Evolutionary conservation across 1,140 invertebrate genomes (phyloP).

Genomic region (Anthonomus grandis): DNA sequence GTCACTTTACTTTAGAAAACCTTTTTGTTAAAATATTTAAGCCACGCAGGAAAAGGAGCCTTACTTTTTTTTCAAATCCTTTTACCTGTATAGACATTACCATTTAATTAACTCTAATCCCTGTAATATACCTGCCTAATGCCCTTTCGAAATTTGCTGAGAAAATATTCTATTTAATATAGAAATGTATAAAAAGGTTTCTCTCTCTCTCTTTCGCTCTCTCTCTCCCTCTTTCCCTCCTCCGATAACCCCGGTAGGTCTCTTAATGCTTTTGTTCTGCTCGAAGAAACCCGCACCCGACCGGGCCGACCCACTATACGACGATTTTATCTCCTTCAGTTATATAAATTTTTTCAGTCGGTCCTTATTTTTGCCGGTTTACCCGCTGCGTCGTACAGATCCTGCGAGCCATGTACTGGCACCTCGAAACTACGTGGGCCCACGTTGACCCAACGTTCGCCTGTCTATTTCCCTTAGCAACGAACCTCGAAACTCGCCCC

Average conservation of each 20-base stretch:
- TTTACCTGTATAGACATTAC: too few relatives aligned
- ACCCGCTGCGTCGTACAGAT: constrained; percentile 46
- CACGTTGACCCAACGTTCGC: constrained; percentile 41
- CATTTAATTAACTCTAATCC: too few relatives aligned
- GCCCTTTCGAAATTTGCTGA: too few relatives aligned
- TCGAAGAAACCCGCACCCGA: constrained; percentile 43
- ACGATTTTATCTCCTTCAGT: constrained; percentile 47
- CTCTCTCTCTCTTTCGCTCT: too few relatives aligned
- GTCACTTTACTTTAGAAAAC: too few relatives aligned
- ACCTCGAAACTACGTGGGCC: constrained; percentile 45
- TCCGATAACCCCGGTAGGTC: constrained; percentile 44
- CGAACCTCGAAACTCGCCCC: constrained; percentile 30
- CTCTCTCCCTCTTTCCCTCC: constrained; percentile 30
- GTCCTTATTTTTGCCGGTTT: constrained; percentile 50
- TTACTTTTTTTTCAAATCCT: too few relatives aligned
- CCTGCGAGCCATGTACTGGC: constrained; percentile 48
- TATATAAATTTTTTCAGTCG: constrained; percentile 49
- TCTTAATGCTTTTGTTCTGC: constrained; percentile 46
- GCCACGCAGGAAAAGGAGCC: too few relatives aligned
- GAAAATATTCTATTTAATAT: too few relatives aligned
- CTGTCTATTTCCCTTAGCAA: constrained; percentile 38
- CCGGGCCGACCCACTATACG: constrained; percentile 46
- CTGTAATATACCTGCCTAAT: too few relatives aligned
- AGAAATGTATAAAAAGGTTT: too few relatives aligned
- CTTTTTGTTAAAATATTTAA: too few relatives aligned